These are phyloP conservation scores for Epinephelus moara DNA, from an alignment of 2,113 vertebrate genomes.

Conservation along the genomic window DNA sequence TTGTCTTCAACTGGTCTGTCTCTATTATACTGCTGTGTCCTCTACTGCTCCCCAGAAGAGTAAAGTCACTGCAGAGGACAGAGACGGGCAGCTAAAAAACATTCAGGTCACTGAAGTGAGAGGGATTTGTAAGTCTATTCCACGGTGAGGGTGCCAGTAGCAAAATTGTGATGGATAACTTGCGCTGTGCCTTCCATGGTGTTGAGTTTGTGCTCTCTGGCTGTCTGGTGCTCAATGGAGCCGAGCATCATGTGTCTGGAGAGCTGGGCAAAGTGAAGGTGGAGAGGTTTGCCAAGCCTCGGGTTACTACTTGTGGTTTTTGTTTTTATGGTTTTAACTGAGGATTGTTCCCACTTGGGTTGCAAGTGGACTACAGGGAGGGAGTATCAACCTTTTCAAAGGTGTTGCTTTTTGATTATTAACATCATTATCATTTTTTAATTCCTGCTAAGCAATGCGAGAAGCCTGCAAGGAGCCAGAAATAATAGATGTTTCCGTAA, in stretches of 20 bases:
- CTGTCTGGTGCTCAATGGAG: slow-evolving; percentile 59
- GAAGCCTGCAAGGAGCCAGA: not conserved
- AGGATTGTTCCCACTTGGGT: slow-evolving; percentile 28
- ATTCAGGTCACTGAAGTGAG: slow-evolving; percentile 44
- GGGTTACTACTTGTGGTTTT: slow-evolving; percentile 19
- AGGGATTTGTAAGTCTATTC: slow-evolving; percentile 23
- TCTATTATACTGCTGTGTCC: not conserved
- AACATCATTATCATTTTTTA: not conserved
- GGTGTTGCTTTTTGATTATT: not conserved
- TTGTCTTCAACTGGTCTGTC: not conserved
- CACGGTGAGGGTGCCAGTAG: slow-evolving; percentile 13
- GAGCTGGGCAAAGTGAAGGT: slow-evolving; percentile 39
- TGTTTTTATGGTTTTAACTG: slow-evolving; percentile 15
- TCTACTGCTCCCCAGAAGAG: not conserved
- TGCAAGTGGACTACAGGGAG: slow-evolving; percentile 9
- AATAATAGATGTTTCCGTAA: not conserved
- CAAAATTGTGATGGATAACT: slow-evolving; percentile 23
- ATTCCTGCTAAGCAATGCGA: slow-evolving; percentile 4
- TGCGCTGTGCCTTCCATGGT: slow-evolving; percentile 11
- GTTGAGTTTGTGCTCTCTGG: slow-evolving; percentile 18
- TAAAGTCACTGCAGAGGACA: slow-evolving; percentile 16
- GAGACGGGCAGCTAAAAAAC: slow-evolving; percentile 13
- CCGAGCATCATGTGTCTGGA: slow-evolving; percentile 44
- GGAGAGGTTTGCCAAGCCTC: not conserved
- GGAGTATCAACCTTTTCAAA: slow-evolving; percentile 14